Evolutionary conservation across 2,888 invertebrate genomes (phyloP), one percentile per base, ranked within the genome.

Genomic region (Rotaria socialis): DNA sequence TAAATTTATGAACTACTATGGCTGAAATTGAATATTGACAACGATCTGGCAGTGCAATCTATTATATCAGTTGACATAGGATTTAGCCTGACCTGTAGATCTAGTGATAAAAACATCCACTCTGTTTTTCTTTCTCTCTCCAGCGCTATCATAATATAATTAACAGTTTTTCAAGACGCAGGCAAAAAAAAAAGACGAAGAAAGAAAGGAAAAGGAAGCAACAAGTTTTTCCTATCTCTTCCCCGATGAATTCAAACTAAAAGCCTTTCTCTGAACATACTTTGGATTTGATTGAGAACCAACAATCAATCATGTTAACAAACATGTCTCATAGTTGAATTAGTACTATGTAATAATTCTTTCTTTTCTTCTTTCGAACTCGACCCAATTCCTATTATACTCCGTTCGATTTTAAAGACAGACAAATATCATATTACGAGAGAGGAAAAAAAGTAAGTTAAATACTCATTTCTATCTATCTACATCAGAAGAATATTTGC

Each of bases 271-370:
- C 19, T 67, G 35, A 67, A 67, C 35, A 19, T 7, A 67, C 35
- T 67, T 16, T 27, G 35, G 35, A 67, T 67, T 35, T 16, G 19
- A 35, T 35, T 2, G 67, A 35, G 11, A 19, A 67, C 67, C 11
- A 67, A 10, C 67, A 35, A 67, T 67, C 67, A 67, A 67, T 67
- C 67, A 67, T 67, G 67, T 67, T 35, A 41, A 67, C 16, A 67
- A 35, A 14, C 27, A 67, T 19, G 35, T 67, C 35, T 67, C 16
- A 35, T 67, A 27, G 35, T 67, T 67, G 67, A 67, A 67, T 7
- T 67, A 67, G 35, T 67, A 16, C 19, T 14, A 67, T 16, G 35
- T 14, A 19, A 14, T 35, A 19, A 35, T 6, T 6, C 2, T 19
- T 67, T 67, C 35, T 67, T 67, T 19, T 41, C 14, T 67, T 19